These are phyloP conservation scores for Holacanthella duospinosa DNA, from an alignment of 2,888 invertebrate species.

Conservation along the genomic window DNA sequence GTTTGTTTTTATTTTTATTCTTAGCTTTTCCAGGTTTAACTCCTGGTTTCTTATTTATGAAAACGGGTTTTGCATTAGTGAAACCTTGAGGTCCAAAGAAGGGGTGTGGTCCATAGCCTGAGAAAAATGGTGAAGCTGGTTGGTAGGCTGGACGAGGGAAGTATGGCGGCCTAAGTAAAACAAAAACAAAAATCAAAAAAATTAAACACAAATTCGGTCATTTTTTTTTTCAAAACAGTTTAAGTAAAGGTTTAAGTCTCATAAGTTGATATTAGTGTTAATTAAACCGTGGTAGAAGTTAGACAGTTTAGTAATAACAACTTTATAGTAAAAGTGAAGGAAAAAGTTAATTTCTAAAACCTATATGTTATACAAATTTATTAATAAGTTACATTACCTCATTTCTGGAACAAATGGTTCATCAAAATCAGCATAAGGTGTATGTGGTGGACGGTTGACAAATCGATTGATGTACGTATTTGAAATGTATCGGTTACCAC, in stretches of 20 bases:
- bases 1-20: too few species aligned
- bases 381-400: neutral
- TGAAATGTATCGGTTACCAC: neutral
- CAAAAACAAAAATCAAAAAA: neutral
- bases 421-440: neutral
- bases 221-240: neutral
- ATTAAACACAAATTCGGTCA: neutral
- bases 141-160: neutral
- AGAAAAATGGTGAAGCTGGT: neutral
- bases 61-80: neutral
- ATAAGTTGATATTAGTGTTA: too few species aligned
- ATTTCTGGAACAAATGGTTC: neutral
- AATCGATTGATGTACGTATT: neutral
- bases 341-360: neutral
- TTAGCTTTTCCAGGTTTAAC: neutral
- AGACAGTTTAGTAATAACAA: neutral
- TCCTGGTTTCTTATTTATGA: neutral
- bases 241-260: too few species aligned
- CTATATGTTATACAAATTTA: neutral
- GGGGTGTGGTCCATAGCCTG: neutral
- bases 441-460: neutral
- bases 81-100: neutral
- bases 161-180: neutral
- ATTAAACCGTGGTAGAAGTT: too few species aligned
- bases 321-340: neutral